These are phyloP conservation scores for Trichopria drosophilae DNA, from an alignment of 2,888 invertebrate genomes.

Conservation along the genomic window DNA sequence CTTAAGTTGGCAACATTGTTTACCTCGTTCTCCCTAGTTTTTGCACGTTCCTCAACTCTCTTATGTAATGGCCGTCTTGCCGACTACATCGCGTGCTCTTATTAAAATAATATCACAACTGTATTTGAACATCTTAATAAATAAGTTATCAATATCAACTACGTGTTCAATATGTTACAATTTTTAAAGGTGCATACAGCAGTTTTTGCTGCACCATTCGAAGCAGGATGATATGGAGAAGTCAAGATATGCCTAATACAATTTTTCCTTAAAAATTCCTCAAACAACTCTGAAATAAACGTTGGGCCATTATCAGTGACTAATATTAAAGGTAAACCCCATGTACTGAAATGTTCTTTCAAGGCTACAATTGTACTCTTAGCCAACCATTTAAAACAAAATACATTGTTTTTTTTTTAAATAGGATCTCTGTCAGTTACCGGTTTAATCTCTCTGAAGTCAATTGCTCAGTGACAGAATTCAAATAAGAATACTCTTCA, in stretches of 20 bases:
- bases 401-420: neutral
- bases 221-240: too few relatives aligned
- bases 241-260: too few relatives aligned
- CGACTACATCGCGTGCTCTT: too few relatives aligned
- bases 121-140: too few relatives aligned
- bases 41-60: too few relatives aligned
- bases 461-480: conserved; percentile 1
- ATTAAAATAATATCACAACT: too few relatives aligned
- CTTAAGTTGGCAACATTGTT: too few relatives aligned
- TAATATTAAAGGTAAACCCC: conserved; percentile 31
- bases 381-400: conserved; percentile 4
- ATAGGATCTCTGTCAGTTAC: conserved; percentile 6
- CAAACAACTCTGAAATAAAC: conserved; percentile 16
- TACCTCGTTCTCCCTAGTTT: too few relatives aligned
- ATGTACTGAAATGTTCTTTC: conserved; percentile 27
- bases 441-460: neutral
- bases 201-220: conserved; percentile 31
- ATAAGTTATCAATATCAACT: too few relatives aligned
- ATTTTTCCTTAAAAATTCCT: conserved; percentile 12
- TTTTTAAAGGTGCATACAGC: conserved; percentile 28
- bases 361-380: conserved; percentile 25
- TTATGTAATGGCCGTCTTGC: too few relatives aligned
- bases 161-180: too few relatives aligned
- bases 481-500: conserved; percentile 14
- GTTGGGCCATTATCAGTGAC: too few relatives aligned